Conservation (phyloP, 2,797 vertebrate genomes). For the Urosaurus nigricauda region DNA sequence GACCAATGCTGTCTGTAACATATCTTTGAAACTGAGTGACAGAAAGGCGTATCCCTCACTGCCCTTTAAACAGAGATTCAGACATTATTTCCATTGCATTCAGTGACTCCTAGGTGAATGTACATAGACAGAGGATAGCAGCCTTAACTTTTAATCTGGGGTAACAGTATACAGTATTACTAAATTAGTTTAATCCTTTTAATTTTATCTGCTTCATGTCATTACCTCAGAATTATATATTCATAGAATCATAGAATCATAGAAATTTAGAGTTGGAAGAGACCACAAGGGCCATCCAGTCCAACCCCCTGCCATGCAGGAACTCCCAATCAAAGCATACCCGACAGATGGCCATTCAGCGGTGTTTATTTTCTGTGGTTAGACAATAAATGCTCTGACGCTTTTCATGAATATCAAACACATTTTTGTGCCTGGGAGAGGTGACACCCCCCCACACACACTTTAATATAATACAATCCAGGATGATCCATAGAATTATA, state of each 20-base stretch:
- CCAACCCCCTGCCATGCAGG: no score
- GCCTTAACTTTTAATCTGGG: no score
- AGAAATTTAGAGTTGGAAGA: no score
- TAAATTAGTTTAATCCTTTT: background rate
- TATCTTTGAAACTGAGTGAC: background rate
- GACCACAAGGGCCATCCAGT: no score
- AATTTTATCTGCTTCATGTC: constrained; percentile 19
- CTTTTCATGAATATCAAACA: constrained; percentile 32
- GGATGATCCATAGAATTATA: constrained; percentile 48
- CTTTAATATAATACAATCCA: constrained; percentile 55
- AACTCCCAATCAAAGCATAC: no score
- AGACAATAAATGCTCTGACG: constrained; percentile 7
- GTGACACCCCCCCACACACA: constrained; percentile 49
- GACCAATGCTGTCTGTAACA: background rate
- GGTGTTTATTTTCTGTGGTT: constrained; percentile 12
- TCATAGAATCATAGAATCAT: no score
- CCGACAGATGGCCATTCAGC: no score
- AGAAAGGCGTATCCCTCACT: background rate
- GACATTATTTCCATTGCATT: background rate
- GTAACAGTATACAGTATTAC: background rate
- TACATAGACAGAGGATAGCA: background rate
- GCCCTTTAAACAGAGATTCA: background rate
- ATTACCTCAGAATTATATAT: constrained; percentile 22
- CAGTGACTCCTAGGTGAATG: background rate
- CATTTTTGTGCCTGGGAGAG: constrained; percentile 45